Evolutionary conservation across 2,888 invertebrate genomes (phyloP).

Genomic region (Protodeltote pygarga): DNA sequence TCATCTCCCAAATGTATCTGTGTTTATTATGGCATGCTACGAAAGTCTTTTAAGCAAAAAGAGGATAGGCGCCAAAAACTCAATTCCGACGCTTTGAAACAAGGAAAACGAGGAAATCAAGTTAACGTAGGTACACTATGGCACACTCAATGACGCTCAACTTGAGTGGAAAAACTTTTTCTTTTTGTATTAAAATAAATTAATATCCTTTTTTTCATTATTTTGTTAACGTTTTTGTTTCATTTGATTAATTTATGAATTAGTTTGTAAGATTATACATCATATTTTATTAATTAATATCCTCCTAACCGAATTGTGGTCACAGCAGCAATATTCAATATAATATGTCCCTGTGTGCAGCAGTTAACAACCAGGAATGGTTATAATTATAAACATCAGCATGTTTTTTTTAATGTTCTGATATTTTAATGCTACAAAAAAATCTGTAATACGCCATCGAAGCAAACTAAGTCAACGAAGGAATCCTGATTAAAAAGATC

Average conservation of each 20-base stretch:
- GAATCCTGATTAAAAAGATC: constrained; percentile 62
- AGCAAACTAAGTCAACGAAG: constrained; percentile 57
- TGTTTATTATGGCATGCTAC: constrained; percentile 47
- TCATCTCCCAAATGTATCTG: constrained; percentile 45
- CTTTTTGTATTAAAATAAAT: neutral
- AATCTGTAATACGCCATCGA: constrained; percentile 25
- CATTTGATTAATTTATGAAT: too few relatives aligned
- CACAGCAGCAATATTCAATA: too few relatives aligned
- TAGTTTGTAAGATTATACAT: too few relatives aligned
- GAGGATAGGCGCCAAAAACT: constrained; percentile 54
- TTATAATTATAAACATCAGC: too few relatives aligned
- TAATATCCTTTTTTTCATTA: neutral
- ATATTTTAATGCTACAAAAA: too few relatives aligned
- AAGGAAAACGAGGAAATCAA: constrained; percentile 56
- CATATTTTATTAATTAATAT: too few relatives aligned
- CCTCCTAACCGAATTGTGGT: too few relatives aligned
- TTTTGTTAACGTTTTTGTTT: constrained; percentile 3
- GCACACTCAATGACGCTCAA: constrained; percentile 27
- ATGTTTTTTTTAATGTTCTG: too few relatives aligned
- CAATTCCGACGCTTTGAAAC: constrained; percentile 52
- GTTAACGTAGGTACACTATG: constrained; percentile 54
- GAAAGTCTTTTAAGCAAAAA: constrained; percentile 47
- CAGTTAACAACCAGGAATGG: too few relatives aligned
- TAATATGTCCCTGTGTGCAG: too few relatives aligned
- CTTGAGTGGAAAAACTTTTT: neutral